Conservation (phyloP, 2,113 vertebrate genomes). For the Podarcis cretensis region DNA sequence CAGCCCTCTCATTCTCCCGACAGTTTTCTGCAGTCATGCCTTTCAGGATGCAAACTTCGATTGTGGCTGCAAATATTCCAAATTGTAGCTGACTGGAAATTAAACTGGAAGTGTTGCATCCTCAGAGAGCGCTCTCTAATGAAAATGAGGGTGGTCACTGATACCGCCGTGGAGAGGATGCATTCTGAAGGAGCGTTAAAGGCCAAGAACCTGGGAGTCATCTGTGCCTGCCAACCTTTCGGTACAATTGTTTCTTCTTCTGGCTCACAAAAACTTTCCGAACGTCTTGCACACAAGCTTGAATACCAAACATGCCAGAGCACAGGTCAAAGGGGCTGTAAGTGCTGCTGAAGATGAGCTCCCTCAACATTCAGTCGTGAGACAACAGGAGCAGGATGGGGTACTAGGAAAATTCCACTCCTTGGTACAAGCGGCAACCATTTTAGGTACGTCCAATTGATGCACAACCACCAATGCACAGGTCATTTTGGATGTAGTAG, state of each 20-base stretch:
- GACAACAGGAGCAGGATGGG: neutral
- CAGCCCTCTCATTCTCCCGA: neutral
- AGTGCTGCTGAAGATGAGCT: neutral
- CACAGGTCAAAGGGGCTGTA: neutral
- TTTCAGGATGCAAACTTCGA: neutral
- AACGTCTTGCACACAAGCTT: neutral
- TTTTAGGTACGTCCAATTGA: too few relatives aligned
- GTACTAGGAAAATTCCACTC: neutral
- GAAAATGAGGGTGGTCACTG: neutral
- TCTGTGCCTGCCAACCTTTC: neutral
- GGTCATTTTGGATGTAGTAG: too few relatives aligned
- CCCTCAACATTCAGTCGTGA: neutral
- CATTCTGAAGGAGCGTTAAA: neutral
- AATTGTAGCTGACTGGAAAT: constrained; percentile 8
- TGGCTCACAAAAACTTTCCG: neutral
- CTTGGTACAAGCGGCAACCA: too few relatives aligned
- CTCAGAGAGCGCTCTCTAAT: neutral
- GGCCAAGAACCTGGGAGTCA: neutral
- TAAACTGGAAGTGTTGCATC: fast-evolving
- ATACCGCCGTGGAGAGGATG: neutral
- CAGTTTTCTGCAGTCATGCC: fast-evolving
- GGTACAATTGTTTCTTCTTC: neutral
- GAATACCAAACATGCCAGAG: neutral
- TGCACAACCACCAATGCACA: too few relatives aligned
- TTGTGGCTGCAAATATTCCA: fast-evolving